Base-by-base conservation (phyloP, 2,113 vertebrate genomes). In the Lampris incognitus region DNA sequence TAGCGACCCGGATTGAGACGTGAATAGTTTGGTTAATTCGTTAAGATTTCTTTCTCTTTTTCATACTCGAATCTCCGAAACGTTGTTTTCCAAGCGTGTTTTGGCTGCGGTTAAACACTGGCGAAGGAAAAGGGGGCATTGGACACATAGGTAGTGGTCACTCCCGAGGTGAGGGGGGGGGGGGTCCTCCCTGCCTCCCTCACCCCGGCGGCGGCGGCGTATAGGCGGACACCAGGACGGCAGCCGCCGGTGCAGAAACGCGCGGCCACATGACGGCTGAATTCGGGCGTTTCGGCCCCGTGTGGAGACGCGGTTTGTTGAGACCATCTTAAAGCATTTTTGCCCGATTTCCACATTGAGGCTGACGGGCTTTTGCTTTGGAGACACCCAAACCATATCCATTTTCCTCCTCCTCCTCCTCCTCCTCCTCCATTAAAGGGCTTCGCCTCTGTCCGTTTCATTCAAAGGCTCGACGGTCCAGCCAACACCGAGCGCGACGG, bases 311-410 rank as follows among this genome's bases (percentile, higher is more conserved):
- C 51, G 4, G 24, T 1, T 61, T 2, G 9, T 24, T 63, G 38
- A 49, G 49, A 1, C 7, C 3, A 50, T 41, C 56, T 11, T 66
- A 7, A 42, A 61, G 66, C 64, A 1, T 70, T 75, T 42, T 69
- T 24, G 9, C 56, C 42, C 67, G 67, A 67, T 46, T 61, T 56
- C 6, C 41, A 7, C 80, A 66, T 73, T 48, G 42, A 40, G 8
- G 38, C 48, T 72, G 74, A 52, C 56, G 55, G 66, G 46, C 76
- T 80, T 46, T 79, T 71, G 65, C 72, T 78, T 41, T 66, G 83
- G 89, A 89, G 88, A 91, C 91, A 91, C 89, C 89, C 87, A 76
- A 85, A 86, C 79, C 79, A 73, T 69, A 62, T 78, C 86, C 79
- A 79, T 89, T 89, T 73, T 84, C 24, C 24, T 85, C 66, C 66